Evolutionary conservation across 2,888 invertebrate genomes (phyloP), one percentile per base, ranked within the genome.

Genomic region (Temnothorax rugatulus): DNA sequence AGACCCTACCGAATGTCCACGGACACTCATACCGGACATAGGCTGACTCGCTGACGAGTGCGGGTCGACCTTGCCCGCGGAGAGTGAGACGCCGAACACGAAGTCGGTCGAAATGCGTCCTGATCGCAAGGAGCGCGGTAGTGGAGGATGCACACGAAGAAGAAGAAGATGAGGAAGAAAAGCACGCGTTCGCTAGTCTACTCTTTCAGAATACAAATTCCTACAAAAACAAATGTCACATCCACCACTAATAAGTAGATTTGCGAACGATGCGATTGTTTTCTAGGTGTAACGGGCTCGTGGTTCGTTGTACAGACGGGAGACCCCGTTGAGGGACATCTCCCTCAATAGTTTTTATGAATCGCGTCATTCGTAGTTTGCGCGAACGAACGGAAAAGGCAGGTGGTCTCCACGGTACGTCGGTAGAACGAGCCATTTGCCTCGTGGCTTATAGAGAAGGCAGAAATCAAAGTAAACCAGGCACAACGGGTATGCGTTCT

Each of bases 391-490:
- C 9, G 3, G 18, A 21, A 13, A 34, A 47, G 8, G 7, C 13
- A 9, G 15, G 38, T 50, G 9, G n/a, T 77, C 57, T 47, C 34
- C 18, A 4, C 4, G 34, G 29, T 77, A 44, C 29, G 63, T 11
- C 68, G 47, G 29, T 66, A 84, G 50, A 84, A 86, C 89, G 86
- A 69, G 86, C 86, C 87, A 89, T 75, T 44, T 84, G 88, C 90
- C 87, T 87, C 86, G 87, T 87, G 87, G 82, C 63, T 89, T 86
- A 88, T 86, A 87, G 86, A 87, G 88, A 87, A 85, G 86, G 88
- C 85, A 88, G 87, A 90, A 90, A 90, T 91, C 90, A 90, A 92
- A 93, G 87, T 91, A 91, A 93, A 91, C 86, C 89, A 86, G 90
- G 87, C 91, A 38, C 52, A 21, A 66, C 87, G 89, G 91, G 47